Evolutionary conservation across 2,797 vertebrate genomes (phyloP).

Genomic region (Ceyx erithaca): DNA sequence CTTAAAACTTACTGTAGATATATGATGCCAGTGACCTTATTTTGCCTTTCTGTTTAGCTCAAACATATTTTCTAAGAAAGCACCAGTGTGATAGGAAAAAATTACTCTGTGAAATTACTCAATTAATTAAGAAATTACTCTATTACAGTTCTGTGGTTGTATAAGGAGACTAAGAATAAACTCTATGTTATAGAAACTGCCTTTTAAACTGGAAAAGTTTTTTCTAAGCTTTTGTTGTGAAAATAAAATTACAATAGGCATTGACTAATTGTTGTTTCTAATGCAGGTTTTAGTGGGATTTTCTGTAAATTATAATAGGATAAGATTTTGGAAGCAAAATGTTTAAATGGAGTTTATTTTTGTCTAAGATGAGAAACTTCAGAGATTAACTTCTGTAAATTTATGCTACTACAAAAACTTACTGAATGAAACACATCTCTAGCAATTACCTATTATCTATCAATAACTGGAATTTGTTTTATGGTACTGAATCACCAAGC

Average conservation of each 20-base stretch:
- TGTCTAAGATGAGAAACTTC: not conserved
- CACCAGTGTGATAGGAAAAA: not conserved
- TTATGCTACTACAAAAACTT: not conserved
- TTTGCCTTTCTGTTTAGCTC: constrained; percentile 19
- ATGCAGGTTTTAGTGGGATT: not conserved
- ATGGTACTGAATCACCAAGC: not conserved
- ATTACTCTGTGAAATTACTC: not conserved
- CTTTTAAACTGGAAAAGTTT: not conserved
- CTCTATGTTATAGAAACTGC: not conserved
- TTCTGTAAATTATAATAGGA: not conserved
- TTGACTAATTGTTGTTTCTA: not conserved
- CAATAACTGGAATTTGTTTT: not conserved
- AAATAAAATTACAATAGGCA: not conserved
- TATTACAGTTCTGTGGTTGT: not conserved
- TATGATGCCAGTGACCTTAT: constrained; percentile 5
- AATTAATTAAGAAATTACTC: too few species aligned
- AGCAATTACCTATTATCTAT: not conserved
- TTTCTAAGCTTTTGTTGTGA: not conserved
- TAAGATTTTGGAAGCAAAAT: not conserved
- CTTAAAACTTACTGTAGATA: not conserved
- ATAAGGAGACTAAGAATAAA: not conserved
- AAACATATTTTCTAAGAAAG: constrained; percentile 16
- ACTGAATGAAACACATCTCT: not conserved
- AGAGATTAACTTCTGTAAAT: not conserved
- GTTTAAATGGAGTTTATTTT: not conserved